Percentiles rank a stretch among this genome's conserved stretches.
phyloP scores from a whole-genome alignment of 2,113 vertebrate species.

The Marmota monax region DNA sequence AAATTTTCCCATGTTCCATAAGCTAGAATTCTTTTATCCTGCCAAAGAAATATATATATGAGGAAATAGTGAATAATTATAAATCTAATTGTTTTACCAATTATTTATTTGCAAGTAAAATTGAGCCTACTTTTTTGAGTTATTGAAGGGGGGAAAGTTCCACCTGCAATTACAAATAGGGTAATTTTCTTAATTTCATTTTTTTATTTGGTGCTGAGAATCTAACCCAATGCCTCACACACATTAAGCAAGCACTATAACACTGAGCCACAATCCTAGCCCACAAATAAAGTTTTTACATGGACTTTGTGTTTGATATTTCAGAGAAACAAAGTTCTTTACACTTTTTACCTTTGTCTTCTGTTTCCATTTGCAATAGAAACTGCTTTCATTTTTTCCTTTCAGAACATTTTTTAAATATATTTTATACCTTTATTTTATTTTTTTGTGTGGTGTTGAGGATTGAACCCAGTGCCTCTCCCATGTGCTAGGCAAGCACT shows the following conservation, averaged over 20 bases:
- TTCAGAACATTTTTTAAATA: not conserved
- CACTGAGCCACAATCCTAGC: no score
- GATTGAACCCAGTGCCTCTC: no score
- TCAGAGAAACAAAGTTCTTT: not conserved
- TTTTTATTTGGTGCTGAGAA: no score
- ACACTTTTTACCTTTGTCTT: not conserved
- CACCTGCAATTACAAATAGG: not conserved
- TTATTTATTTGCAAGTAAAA: conserved; percentile 1
- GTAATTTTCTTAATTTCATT: not conserved
- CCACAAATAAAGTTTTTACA: not conserved
- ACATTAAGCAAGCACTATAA: no score
- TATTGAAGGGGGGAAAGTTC: not conserved
- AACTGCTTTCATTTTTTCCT: not conserved
- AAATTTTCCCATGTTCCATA: not conserved
- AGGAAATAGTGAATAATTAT: not conserved
- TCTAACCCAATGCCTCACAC: no score
- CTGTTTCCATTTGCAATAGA: not conserved
- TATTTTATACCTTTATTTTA: no score
- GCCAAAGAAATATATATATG: not conserved
- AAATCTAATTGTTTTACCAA: not conserved
- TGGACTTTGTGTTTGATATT: not conserved
- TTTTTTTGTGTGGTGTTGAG: no score
- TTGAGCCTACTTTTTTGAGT: not conserved
- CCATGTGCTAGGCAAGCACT: no score
- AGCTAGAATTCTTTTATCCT: not conserved